Evolutionary conservation across 2,888 invertebrate species (phyloP).

Genomic region (Drosophila nr. medialis): DNA sequence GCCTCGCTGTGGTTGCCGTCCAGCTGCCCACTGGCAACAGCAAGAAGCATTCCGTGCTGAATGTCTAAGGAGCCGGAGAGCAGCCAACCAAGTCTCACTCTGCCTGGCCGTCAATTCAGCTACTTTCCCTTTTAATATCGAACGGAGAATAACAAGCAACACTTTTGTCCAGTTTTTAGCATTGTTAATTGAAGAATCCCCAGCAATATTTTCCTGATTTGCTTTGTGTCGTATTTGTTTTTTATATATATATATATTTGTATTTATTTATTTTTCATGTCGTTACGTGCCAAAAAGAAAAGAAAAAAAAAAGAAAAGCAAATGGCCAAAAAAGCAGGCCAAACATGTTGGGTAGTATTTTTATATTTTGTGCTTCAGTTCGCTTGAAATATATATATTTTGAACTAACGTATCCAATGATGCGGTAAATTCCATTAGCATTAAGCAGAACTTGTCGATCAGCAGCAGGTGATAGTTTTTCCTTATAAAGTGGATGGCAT

Average conservation of each 20-base stretch:
- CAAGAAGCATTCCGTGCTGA: slow-evolving; percentile 84
- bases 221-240: slow-evolving; percentile 27
- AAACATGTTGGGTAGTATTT: slow-evolving; percentile 17
- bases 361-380: slow-evolving; percentile 8
- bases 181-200: slow-evolving; percentile 14
- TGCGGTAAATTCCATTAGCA: slow-evolving; percentile 36
- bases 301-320: slow-evolving; percentile 2
- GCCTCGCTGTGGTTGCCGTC: slow-evolving; percentile 85
- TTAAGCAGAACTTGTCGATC: slow-evolving; percentile 28
- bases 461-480: slow-evolving; percentile 15
- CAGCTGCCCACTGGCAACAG: slow-evolving; percentile 81
- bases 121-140: slow-evolving; percentile 5
- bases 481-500: slow-evolving; percentile 19
- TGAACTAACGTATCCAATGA: slow-evolving; percentile 25
- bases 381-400: slow-evolving; percentile 26
- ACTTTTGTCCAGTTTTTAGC: slow-evolving; percentile 9
- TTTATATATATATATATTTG: slow-evolving; percentile 12
- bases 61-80: slow-evolving; percentile 69
- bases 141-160: not conserved
- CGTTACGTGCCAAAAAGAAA: slow-evolving; percentile 46
- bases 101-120: slow-evolving; percentile 2
- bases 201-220: slow-evolving; percentile 16
- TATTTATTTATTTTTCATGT: slow-evolving; percentile 22
- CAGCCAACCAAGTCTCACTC: slow-evolving; percentile 6
- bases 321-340: slow-evolving; percentile 7